These are phyloP conservation scores for Eucera pruinosa DNA, from an alignment of 2,888 invertebrate genomes.

Conservation along the genomic window DNA sequence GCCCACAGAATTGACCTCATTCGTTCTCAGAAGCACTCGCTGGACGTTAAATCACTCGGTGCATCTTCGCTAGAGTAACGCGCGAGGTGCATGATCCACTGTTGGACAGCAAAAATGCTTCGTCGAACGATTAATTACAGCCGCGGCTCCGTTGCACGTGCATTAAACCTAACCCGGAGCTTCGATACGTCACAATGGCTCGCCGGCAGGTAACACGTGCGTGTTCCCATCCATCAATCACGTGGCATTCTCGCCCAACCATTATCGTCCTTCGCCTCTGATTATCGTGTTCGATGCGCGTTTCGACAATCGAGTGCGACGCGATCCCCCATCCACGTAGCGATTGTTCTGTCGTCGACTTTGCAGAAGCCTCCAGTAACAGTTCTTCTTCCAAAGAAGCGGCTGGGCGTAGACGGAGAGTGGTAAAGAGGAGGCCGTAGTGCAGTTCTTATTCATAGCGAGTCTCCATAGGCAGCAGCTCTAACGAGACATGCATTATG, in stretches of 20 bases:
- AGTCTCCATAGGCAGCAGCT: slow-evolving; percentile 35
- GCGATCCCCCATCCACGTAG: not conserved
- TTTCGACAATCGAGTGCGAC: slow-evolving; percentile 18
- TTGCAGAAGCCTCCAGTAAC: not conserved
- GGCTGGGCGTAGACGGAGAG: too few species aligned
- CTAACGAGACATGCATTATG: slow-evolving; percentile 73
- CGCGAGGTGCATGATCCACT: not conserved
- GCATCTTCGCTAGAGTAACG: not conserved
- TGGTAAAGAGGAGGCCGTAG: too few species aligned
- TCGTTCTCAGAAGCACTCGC: too few species aligned
- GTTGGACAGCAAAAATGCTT: slow-evolving; percentile 14
- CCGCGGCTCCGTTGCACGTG: slow-evolving; percentile 11
- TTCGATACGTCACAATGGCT: slow-evolving; percentile 45
- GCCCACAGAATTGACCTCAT: too few species aligned
- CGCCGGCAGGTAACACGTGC: slow-evolving; percentile 48
- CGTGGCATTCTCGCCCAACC: slow-evolving; percentile 40
- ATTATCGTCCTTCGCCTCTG: slow-evolving; percentile 50
- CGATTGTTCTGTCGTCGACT: not conserved
- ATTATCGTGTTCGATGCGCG: slow-evolving; percentile 38
- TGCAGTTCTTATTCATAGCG: slow-evolving; percentile 67
- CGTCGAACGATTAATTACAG: slow-evolving; percentile 40
- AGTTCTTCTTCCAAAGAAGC: too few species aligned
- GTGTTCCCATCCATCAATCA: slow-evolving; percentile 56
- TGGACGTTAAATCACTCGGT: too few species aligned
- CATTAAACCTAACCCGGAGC: slow-evolving; percentile 33